phyloP scores from a whole-genome alignment of 2,797 vertebrate species.

The Spinibarbus caldwelli region DNA sequence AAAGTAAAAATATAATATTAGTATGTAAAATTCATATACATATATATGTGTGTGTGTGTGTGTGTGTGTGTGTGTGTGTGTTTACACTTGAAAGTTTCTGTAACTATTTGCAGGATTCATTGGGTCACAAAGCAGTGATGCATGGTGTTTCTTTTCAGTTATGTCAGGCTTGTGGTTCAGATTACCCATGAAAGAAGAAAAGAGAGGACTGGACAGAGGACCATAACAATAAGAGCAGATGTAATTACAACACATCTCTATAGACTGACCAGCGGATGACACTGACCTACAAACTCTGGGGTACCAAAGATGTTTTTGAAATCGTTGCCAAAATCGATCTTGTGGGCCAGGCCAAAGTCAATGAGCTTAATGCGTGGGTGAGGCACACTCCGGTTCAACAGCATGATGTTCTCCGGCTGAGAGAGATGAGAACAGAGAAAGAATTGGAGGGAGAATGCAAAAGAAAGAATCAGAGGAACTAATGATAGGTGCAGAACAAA shows the following conservation, averaged over 20 bases:
- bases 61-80: too few relatives aligned
- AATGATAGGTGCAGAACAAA: constrained; percentile 15
- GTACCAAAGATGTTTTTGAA: constrained; percentile 99
- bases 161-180: constrained; percentile 31
- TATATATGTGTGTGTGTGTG: too few relatives aligned
- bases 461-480: constrained; percentile 21
- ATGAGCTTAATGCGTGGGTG: constrained; percentile 99
- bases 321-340: constrained; percentile 97
- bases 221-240: constrained; percentile 3
- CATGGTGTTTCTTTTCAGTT: constrained; percentile 17
- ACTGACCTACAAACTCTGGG: constrained; percentile 97
- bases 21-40: too few relatives aligned
- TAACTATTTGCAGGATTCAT: constrained; percentile 12
- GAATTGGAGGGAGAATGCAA: background rate
- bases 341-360: constrained; percentile 97
- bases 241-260: constrained; percentile 31
- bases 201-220: background rate
- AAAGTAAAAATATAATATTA: too few relatives aligned
- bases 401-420: constrained; percentile 99
- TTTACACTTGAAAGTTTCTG: background rate
- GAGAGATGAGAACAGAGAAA: constrained; percentile 10
- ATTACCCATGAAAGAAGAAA: constrained; percentile 22
- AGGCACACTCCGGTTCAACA: constrained; percentile 90
- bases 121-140: constrained; percentile 20
- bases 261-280: constrained; percentile 29